phyloP scores from a whole-genome alignment of 1,140 invertebrate species.

The Eubasilissa regina region DNA sequence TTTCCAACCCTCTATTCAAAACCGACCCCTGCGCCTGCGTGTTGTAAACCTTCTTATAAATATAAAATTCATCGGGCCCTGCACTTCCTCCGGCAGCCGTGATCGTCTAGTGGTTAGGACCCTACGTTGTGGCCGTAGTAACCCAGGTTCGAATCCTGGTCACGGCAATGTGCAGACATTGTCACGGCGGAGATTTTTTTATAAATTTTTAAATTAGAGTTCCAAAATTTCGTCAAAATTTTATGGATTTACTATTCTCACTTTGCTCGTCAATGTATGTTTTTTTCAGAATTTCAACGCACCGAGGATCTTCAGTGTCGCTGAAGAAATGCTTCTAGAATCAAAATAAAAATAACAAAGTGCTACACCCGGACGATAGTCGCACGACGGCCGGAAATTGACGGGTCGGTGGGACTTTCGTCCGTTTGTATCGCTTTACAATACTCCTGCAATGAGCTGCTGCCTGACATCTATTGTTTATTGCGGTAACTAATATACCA shows the following conservation, averaged over 20 bases:
- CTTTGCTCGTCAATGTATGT: not conserved
- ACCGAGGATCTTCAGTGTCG: not conserved
- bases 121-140: conserved; percentile 90
- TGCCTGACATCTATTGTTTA: too few species aligned
- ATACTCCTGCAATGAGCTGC: not conserved
- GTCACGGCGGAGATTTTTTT: conserved; percentile 13
- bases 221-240: not conserved
- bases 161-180: conserved; percentile 74
- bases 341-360: conserved; percentile 61
- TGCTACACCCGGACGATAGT: conserved; percentile 78
- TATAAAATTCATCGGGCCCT: not conserved
- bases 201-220: not conserved
- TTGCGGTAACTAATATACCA: too few species aligned
- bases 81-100: conserved; percentile 73
- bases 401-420: conserved; percentile 82
- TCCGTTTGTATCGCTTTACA: conserved; percentile 78
- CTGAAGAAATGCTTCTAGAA: not conserved
- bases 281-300: not conserved
- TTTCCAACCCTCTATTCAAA: too few species aligned
- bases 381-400: conserved; percentile 71
- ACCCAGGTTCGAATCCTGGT: conserved; percentile 91
- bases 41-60: not conserved
- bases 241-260: conserved; percentile 14
- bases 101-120: conserved; percentile 88
- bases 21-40: too few species aligned